phyloP scores from a whole-genome alignment of 1,140 invertebrate genomes.

The Rhagoletis zephyria region DNA sequence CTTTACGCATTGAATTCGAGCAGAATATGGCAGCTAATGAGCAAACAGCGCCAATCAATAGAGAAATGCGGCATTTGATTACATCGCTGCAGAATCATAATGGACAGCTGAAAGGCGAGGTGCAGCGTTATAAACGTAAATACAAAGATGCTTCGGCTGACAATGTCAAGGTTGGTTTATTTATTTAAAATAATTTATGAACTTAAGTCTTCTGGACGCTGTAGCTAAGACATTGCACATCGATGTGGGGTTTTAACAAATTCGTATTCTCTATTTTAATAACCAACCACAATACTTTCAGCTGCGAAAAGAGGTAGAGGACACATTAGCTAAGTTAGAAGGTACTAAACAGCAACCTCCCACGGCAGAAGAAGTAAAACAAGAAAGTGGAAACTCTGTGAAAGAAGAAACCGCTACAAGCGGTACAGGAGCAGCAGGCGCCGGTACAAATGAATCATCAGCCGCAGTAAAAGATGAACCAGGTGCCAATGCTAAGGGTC shows the following conservation, averaged over 20 bases:
- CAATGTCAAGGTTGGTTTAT: conserved; percentile 78
- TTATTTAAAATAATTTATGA: neutral
- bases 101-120: conserved; percentile 94
- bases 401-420: conserved; percentile 76
- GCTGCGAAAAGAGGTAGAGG: conserved; percentile 82
- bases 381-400: conserved; percentile 75
- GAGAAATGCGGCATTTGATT: conserved; percentile 97
- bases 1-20: conserved; percentile 97
- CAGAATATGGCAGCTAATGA: conserved; percentile 98
- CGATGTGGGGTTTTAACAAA: neutral
- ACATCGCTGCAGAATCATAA: conserved; percentile 98
- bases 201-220: too few species aligned
- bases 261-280: neutral
- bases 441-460: conserved; percentile 63
- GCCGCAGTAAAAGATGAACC: conserved; percentile 74
- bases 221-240: too few species aligned
- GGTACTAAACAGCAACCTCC: conserved; percentile 74
- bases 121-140: conserved; percentile 91
- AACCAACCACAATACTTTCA: conserved; percentile 6
- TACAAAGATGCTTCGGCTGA: conserved; percentile 88
- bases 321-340: conserved; percentile 78
- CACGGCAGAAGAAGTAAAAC: conserved; percentile 78
- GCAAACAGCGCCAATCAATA: conserved; percentile 96
- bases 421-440: conserved; percentile 53
- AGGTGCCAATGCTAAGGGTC: conserved; percentile 64